Evolutionary conservation across 2,113 vertebrate species (phyloP), one percentile per base, ranked within the genome.

Genomic region (Saguinus imperator): DNA sequence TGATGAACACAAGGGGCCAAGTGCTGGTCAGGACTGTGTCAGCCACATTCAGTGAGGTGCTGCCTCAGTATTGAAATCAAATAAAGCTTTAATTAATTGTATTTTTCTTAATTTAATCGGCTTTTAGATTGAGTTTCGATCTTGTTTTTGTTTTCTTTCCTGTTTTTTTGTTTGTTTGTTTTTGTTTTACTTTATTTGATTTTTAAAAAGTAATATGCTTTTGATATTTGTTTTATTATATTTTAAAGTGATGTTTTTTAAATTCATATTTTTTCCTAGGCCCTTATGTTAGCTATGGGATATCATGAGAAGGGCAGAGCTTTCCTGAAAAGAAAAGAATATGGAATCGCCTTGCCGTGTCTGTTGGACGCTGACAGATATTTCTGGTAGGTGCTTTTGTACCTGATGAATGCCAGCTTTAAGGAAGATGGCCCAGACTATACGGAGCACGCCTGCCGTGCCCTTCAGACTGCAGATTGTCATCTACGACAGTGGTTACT

Each of bases 231-330:
- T 79, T 88, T 95, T 82, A 6, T 88, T 97, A 10, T 40, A 27
- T 9, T 95, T 73, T 64, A 83, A 91, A 94, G 32, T 61, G 68
- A 18, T 43, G 12, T 43, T 58, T 86, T 82, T 95, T 6, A 43
- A 87, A 29, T 81, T 29, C 6, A 1, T 8, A 20, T 96, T 77
- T 81, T 96, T 98, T 82, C 81, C 76, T 95, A 99, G 99, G 99
- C 99, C 0, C 99, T 99, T 52, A 99, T 99, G 97, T 98, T 99
- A 96, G 99, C 99, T 8, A 99, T 99, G 99, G 99, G 99, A 23
- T 99, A 99, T 80, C 99, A 99, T 43, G 99, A 99, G 98, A 99
- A 99, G 97, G 99, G 99, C 87, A 98, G 99, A 87, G 99, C 99
- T 12, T 98, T 99, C 97, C 99, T 99, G 99, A 99, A 99, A 98